A percentile compares a stretch with the other conserved stretches of the same genome.
These are phyloP conservation scores for Cyrtodaria siliqua DNA, from an alignment of 2,888 invertebrate genomes.

Conservation along the genomic window DNA sequence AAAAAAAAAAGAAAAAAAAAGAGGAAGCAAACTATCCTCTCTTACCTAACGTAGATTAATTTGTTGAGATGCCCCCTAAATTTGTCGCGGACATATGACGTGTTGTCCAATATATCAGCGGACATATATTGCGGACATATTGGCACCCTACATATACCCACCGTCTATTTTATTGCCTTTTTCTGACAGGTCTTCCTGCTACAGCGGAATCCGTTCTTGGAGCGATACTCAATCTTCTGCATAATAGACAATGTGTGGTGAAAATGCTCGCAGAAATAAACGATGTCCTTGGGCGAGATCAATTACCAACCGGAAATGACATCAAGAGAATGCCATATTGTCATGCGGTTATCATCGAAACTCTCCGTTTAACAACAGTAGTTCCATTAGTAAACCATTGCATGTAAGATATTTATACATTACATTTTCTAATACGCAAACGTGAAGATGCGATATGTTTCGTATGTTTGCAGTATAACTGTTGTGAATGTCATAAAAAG, in stretches of 20 bases:
- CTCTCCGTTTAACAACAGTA: slow-evolving; percentile 38
- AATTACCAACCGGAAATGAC: slow-evolving; percentile 21
- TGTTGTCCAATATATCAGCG: too few relatives aligned
- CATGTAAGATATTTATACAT: slow-evolving; percentile 37
- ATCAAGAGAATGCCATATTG: slow-evolving; percentile 45
- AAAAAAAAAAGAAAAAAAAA: too few relatives aligned
- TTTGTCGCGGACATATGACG: too few relatives aligned
- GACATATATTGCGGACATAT: too few relatives aligned
- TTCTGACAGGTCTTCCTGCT: slow-evolving; percentile 42
- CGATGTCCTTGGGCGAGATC: slow-evolving; percentile 18
- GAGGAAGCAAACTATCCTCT: too few relatives aligned
- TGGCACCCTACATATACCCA: too few relatives aligned
- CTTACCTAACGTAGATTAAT: too few relatives aligned
- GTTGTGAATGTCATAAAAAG: too few relatives aligned
- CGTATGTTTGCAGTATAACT: neutral
- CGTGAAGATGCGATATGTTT: too few relatives aligned
- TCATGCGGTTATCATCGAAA: slow-evolving; percentile 47
- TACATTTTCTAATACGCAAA: too few relatives aligned
- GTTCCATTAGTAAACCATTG: slow-evolving; percentile 59
- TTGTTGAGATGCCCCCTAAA: too few relatives aligned
- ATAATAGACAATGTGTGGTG: slow-evolving; percentile 26
- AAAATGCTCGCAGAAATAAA: slow-evolving; percentile 53
- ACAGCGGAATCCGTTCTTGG: slow-evolving; percentile 43
- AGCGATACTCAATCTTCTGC: slow-evolving; percentile 31
- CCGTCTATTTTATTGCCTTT: too few relatives aligned